These are phyloP conservation scores for Grammomys dolichurus DNA, from an alignment of 2,113 vertebrate genomes.

Conservation along the genomic window DNA sequence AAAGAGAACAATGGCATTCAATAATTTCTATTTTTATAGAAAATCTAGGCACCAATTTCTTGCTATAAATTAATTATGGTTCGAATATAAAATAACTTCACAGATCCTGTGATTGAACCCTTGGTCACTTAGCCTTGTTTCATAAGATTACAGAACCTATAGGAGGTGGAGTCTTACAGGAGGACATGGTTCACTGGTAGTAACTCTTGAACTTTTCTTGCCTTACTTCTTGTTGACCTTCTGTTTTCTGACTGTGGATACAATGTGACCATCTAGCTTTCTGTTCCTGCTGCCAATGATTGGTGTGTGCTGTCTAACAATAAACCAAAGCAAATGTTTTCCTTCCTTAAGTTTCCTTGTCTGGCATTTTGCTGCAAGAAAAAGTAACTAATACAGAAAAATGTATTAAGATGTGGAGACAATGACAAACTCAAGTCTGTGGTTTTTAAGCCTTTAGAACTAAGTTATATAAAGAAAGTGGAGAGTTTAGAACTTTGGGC, in stretches of 20 bases:
- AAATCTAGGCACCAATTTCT: not conserved
- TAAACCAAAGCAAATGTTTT: not conserved
- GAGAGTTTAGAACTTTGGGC: not conserved
- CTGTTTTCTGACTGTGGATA: not conserved
- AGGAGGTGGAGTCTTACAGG: not conserved
- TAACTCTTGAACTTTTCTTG: not conserved
- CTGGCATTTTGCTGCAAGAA: not conserved
- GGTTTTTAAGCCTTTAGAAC: not conserved
- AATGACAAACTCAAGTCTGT: not conserved
- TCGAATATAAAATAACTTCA: not conserved
- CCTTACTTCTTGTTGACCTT: not conserved
- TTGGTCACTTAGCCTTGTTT: not conserved
- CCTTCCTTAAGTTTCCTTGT: not conserved
- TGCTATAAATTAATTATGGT: not conserved
- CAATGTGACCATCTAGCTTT: not conserved
- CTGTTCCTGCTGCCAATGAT: not conserved
- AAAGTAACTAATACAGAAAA: not conserved
- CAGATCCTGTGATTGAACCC: not conserved
- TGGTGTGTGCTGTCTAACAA: not conserved
- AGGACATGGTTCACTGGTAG: not conserved
- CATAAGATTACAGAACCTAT: not conserved
- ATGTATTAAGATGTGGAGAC: not conserved
- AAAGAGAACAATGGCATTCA: constrained; percentile 31
- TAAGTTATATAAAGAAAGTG: not conserved
- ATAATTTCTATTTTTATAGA: constrained; percentile 8